Evolutionary conservation across 1,140 invertebrate genomes (phyloP).

Genomic region (Tetramorium simillimum): DNA sequence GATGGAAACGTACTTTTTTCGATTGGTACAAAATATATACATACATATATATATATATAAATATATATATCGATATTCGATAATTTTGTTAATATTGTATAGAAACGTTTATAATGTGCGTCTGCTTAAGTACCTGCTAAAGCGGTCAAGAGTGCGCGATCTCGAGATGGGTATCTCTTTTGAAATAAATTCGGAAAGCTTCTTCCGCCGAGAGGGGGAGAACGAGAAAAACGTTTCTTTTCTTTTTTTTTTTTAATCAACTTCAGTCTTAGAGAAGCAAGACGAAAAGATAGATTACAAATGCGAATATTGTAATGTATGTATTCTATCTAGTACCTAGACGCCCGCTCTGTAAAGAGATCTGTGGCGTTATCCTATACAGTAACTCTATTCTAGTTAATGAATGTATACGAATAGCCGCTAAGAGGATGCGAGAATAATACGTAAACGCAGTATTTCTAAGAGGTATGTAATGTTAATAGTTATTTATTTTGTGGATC

Average conservation of each 20-base stretch:
- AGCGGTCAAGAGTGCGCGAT: slow-evolving; percentile 69
- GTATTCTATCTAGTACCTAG: slow-evolving; percentile 80
- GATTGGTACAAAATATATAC: slow-evolving; percentile 74
- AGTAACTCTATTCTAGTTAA: slow-evolving; percentile 85
- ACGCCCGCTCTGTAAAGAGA: slow-evolving; percentile 70
- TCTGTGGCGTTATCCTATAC: slow-evolving; percentile 80
- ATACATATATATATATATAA: slow-evolving; percentile 76
- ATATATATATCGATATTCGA: slow-evolving; percentile 80
- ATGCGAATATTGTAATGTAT: slow-evolving; percentile 72
- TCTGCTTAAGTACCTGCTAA: slow-evolving; percentile 76
- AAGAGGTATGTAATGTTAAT: slow-evolving; percentile 84
- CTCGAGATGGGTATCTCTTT: slow-evolving; percentile 50
- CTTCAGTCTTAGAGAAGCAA: slow-evolving; percentile 27
- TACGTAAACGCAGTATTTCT: slow-evolving; percentile 84
- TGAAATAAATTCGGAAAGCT: not conserved
- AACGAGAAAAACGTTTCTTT: slow-evolving; percentile 56
- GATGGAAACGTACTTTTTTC: slow-evolving; percentile 62
- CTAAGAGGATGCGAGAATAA: slow-evolving; percentile 79
- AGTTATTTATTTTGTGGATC: slow-evolving; percentile 86
- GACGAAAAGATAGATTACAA: slow-evolving; percentile 34
- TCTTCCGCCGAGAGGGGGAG: slow-evolving; percentile 54
- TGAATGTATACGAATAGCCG: slow-evolving; percentile 85
- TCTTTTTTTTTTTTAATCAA: slow-evolving; percentile 39
- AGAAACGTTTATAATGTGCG: slow-evolving; percentile 77
- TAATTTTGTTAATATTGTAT: slow-evolving; percentile 83